phyloP scores from a whole-genome alignment of 2,797 vertebrate species.

The Phylloscopus collybita region DNA sequence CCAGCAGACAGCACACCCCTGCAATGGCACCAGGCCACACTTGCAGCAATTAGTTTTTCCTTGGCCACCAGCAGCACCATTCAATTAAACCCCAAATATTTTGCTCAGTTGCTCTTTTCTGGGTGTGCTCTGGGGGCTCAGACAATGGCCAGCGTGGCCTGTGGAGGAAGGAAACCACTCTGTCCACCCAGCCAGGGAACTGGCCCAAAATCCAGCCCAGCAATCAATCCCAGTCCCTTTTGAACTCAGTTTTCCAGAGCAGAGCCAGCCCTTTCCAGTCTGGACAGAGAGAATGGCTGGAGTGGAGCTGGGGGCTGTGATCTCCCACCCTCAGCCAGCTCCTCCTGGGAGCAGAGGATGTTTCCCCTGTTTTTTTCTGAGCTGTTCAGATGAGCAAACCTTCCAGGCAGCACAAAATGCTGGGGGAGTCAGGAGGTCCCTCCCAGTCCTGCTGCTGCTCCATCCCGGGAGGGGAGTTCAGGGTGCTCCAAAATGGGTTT shows the following conservation, averaged over 20 bases:
- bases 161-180: slow-evolving; percentile 34
- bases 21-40: background rate
- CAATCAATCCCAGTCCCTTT: background rate
- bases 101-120: slow-evolving; percentile 38
- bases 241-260: background rate
- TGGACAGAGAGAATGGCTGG: background rate
- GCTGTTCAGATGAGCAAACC: accelerated
- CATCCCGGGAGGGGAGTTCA: background rate
- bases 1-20: background rate
- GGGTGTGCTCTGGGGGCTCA: slow-evolving; percentile 2
- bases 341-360: background rate
- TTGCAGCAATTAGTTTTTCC: background rate
- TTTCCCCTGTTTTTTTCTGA: background rate
- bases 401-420: background rate
- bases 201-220: slow-evolving; percentile 3
- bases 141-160: slow-evolving; percentile 18
- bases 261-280: background rate
- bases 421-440: background rate
- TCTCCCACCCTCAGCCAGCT: background rate
- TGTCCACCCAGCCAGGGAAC: slow-evolving; percentile 46
- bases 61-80: background rate
- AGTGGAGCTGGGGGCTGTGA: background rate
- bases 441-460: background rate
- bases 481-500: background rate
- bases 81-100: slow-evolving; percentile 34